A percentile compares a stretch with the other conserved stretches of the same genome.
Evolutionary conservation across 2,113 vertebrate species (phyloP).

Genomic region (Petaurus breviceps): DNA sequence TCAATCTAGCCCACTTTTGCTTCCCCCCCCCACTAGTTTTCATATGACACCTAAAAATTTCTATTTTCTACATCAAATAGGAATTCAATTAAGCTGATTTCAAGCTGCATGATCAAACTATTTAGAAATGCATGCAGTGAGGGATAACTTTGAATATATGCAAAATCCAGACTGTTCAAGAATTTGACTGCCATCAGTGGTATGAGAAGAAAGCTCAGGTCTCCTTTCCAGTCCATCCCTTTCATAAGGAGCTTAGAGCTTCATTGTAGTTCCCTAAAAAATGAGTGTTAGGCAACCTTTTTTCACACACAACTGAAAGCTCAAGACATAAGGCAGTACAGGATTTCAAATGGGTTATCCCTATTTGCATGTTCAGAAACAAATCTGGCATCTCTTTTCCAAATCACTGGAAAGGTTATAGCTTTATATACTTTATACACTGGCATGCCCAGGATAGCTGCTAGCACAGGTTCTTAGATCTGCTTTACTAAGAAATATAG

Average conservation of each 20-base stretch:
- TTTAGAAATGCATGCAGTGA: constrained; percentile 45
- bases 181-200: constrained; percentile 17
- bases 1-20: not conserved
- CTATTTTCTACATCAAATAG: constrained; percentile 46
- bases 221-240: constrained; percentile 25
- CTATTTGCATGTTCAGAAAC: not conserved
- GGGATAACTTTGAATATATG: constrained; percentile 56
- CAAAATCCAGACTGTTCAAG: constrained; percentile 54
- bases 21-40: not conserved
- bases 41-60: constrained; percentile 21
- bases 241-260: not conserved
- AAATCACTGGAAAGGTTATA: not conserved
- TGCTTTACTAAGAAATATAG: no score
- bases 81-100: constrained; percentile 54
- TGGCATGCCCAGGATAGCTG: no score
- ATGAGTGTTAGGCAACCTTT: not conserved
- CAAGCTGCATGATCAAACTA: constrained; percentile 27
- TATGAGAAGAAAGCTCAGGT: constrained; percentile 43
- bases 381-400: not conserved
- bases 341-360: not conserved
- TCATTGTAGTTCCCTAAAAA: not conserved
- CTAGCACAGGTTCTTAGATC: no score
- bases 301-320: not conserved
- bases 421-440: no score
- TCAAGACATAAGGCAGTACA: not conserved